Evolutionary conservation across 30 jellyfish, hydroid and myxozoan species (phyloP), one percentile per base, ranked within the genome.

Genomic region (Hydractinia symbiolongicarpus): DNA sequence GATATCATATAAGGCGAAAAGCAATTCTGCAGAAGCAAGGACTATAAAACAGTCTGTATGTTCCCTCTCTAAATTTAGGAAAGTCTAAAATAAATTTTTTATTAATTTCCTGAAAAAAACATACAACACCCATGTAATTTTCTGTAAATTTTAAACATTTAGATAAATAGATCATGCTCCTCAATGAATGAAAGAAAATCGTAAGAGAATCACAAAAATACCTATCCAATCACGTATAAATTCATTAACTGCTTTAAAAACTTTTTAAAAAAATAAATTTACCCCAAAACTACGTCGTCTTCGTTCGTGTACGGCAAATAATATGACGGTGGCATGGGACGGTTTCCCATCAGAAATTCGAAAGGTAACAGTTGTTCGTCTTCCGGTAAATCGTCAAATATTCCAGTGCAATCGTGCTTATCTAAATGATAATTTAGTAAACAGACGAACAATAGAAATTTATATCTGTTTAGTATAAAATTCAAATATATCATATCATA

Each of bases 301-400:
- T 67, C 50, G 61, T 79, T 67, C 17, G 40, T 52, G 61, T 79
- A 79, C n/a, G 87, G 87, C 7, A 79, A 70, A 79, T 79, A 79
- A 5, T 30, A 62, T 13, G 87, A 79, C 15, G 50, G 17, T 4
- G 81, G 81, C 49, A 79, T 20, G 9, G 84, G 68, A 19, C 66
- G 51, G 16, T n/a, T 30, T 21, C 74, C 5, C 82, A 61, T 61
- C 70, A 49, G 51, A 61, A 79, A 79, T 8, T 61, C 73, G 3
- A 79, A 19, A 13, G 61, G 30, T 5, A 4, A 5, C 9, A 72
- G 52, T 7, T 13, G 30, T 30, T 79, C 83, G 10, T 79, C 72
- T 7, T 9, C 66, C 13, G 87, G 87, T 5, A 79, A 16, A 53
- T 79, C 87, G 40, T 79, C 85, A 66, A 79, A 79, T 79, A 79